Conservation (phyloP, 2,888 invertebrate genomes). For the Pristionchus japonicus region DNA sequence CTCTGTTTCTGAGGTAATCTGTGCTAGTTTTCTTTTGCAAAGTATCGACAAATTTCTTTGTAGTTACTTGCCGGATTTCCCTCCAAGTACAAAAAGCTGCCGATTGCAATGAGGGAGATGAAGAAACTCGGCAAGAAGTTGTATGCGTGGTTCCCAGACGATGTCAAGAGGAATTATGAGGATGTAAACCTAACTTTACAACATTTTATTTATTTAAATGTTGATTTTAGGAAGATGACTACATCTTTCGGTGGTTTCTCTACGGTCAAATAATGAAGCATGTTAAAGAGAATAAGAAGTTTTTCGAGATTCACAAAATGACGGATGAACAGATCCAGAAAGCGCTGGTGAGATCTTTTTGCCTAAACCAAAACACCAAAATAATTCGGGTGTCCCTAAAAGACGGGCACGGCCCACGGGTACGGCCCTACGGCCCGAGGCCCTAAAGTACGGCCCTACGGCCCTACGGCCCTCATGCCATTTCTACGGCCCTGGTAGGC, state of each 20-base stretch:
- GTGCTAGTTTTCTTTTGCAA: too few species aligned
- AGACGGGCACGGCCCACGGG: too few species aligned
- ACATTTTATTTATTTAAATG: too few species aligned
- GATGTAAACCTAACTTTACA: too few species aligned
- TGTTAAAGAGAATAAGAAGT: neutral
- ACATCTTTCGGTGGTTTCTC: neutral
- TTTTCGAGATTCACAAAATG: neutral
- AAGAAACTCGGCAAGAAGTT: neutral
- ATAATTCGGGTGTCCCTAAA: too few species aligned
- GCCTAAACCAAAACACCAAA: too few species aligned
- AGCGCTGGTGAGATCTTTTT: neutral
- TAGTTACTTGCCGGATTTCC: neutral
- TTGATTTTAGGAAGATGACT: neutral
- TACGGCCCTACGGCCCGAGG: too few species aligned
- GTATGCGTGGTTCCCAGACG: neutral
- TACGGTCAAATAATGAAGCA: neutral
- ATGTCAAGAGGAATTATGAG: neutral
- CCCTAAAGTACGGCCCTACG: too few species aligned
- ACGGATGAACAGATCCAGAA: neutral
- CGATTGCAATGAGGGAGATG: neutral
- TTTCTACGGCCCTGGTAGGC: too few species aligned
- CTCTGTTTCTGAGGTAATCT: neutral
- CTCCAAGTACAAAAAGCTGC: neutral
- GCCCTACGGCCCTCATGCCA: too few species aligned
- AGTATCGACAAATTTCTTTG: neutral